Percentiles rank a stretch among this genome's conserved stretches.
Conservation (phyloP, 2,797 vertebrate genomes). For the Hippoglossus hippoglossus region DNA sequence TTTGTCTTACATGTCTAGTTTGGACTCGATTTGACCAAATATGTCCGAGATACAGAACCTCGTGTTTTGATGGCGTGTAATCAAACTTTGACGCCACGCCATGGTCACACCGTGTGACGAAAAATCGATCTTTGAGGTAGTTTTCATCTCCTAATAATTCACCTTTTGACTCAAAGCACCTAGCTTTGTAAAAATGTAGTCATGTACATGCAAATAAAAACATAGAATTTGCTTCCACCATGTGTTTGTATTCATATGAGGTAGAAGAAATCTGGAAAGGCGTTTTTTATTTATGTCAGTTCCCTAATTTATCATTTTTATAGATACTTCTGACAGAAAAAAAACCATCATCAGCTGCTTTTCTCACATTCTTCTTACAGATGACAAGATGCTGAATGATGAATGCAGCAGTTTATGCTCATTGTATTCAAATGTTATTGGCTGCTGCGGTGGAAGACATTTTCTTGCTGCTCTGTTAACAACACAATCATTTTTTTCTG, state of each 20-base stretch:
- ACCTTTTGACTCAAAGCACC: neutral
- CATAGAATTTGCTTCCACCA: neutral
- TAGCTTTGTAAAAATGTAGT: neutral
- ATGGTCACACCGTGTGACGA: too few relatives aligned
- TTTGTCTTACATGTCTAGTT: too few relatives aligned
- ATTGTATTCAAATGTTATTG: slow-evolving; percentile 30
- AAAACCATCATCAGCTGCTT: neutral
- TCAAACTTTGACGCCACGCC: too few relatives aligned
- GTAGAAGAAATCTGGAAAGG: neutral
- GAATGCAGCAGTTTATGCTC: neutral
- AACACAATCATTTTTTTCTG: slow-evolving; percentile 56
- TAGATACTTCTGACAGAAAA: slow-evolving; percentile 6
- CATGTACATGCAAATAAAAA: too few relatives aligned
- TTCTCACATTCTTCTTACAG: slow-evolving; percentile 7
- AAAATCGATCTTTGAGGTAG: too few relatives aligned
- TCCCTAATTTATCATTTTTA: slow-evolving; percentile 2
- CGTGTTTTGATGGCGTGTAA: too few relatives aligned
- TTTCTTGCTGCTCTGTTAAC: slow-evolving; percentile 58
- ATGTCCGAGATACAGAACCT: too few relatives aligned
- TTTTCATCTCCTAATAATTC: neutral
- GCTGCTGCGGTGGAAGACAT: slow-evolving; percentile 13
- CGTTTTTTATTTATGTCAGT: neutral
- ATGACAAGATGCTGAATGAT: slow-evolving; percentile 1
- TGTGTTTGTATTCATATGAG: neutral
- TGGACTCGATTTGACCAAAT: too few relatives aligned